phyloP scores from a whole-genome alignment of 53 echinoderm and acorn worm species.

The Paelopatides confundens region DNA sequence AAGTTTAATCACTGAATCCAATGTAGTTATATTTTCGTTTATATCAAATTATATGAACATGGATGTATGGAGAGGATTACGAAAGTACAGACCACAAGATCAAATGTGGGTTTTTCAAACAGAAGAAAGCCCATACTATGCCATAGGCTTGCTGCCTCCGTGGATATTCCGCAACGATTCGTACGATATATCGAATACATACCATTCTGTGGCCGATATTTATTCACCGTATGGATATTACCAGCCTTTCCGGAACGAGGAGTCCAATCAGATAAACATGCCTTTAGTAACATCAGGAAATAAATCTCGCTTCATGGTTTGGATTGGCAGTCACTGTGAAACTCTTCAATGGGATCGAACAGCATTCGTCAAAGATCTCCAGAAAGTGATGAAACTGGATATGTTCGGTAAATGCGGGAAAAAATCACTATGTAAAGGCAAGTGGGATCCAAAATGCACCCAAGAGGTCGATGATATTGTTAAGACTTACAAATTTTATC shows the following conservation, averaged over 20 bases:
- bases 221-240: conserved; percentile 19
- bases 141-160: neutral
- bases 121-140: conserved; percentile 21
- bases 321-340: conserved; percentile 42
- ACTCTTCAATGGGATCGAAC: conserved; percentile 33
- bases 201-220: neutral
- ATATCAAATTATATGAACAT: neutral
- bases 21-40: conserved; percentile 27
- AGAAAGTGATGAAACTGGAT: neutral
- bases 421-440: neutral
- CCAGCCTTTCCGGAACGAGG: conserved; percentile 5
- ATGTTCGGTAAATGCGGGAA: conserved; percentile 23
- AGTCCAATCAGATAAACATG: neutral
- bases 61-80: conserved; percentile 6
- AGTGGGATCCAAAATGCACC: neutral
- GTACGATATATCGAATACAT: conserved; percentile 30
- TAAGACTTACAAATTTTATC: conserved; percentile 15
- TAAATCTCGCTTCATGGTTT: conserved; percentile 2
- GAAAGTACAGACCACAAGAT: neutral
- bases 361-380: conserved; percentile 20
- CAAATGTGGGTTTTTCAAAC: conserved; percentile 42
- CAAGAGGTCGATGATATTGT: neutral
- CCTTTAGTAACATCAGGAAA: neutral
- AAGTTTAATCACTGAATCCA: neutral
- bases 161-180: conserved; percentile 23